phyloP scores from a whole-genome alignment of 2,797 vertebrate species.

The Amblyopsis hoosieri region DNA sequence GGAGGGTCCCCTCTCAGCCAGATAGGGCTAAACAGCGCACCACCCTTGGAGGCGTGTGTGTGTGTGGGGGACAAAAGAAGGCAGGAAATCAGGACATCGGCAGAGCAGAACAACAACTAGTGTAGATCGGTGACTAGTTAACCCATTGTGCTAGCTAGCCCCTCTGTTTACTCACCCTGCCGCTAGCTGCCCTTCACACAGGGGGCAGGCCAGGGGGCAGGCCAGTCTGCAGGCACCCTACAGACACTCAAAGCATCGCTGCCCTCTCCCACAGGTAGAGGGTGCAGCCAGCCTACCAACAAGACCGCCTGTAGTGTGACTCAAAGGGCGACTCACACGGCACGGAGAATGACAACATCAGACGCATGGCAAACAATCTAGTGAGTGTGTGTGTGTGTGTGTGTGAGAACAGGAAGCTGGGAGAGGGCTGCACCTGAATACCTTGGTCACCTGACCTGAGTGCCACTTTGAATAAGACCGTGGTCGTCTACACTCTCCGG shows the following conservation, averaged over 20 bases:
- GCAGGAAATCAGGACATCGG: conserved; percentile 71
- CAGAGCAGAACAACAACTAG: conserved; percentile 69
- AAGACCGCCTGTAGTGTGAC: conserved; percentile 23
- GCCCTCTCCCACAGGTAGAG: conserved; percentile 31
- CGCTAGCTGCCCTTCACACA: conserved; percentile 52
- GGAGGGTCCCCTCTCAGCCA: conserved; percentile 69
- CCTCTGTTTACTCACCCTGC: conserved; percentile 46
- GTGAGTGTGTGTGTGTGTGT: conserved; percentile 2
- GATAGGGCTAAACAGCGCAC: conserved; percentile 45
- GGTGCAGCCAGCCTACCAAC: conserved; percentile 30
- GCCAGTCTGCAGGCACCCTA: conserved; percentile 19
- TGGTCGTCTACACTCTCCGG: conserved; percentile 52
- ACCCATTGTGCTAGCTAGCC: conserved; percentile 41
- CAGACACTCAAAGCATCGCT: too few relatives aligned
- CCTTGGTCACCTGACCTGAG: conserved; percentile 50
- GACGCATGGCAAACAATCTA: conserved; percentile 35
- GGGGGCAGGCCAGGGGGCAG: conserved; percentile 32
- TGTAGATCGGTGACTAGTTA: conserved; percentile 68
- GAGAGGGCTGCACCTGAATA: conserved; percentile 40
- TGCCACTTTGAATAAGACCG: conserved; percentile 34
- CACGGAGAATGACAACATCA: conserved; percentile 43
- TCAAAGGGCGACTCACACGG: conserved; percentile 27
- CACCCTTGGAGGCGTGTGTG: background rate
- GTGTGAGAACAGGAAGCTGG: conserved; percentile 7
- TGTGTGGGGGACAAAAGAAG: conserved; percentile 42